These are phyloP conservation scores for Chlorospingus semifuscus DNA, from an alignment of 2,797 vertebrate species.

Conservation along the genomic window DNA sequence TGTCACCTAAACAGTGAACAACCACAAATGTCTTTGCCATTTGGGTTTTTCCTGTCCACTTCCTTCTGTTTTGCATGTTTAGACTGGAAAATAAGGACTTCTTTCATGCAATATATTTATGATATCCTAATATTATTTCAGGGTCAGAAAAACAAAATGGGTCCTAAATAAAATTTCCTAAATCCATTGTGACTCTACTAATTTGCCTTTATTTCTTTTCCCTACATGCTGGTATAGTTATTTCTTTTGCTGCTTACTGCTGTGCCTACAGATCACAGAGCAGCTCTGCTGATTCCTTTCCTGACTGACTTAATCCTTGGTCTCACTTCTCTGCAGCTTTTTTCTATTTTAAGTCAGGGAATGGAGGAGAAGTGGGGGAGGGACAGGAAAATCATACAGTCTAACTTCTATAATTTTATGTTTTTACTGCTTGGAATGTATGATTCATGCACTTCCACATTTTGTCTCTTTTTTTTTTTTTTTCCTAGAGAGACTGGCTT, in stretches of 20 bases:
- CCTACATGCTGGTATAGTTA: neutral
- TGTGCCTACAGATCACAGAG: constrained; percentile 45
- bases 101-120: neutral
- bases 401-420: constrained; percentile 64
- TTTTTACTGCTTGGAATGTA: constrained; percentile 68
- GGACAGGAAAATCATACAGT: constrained; percentile 69
- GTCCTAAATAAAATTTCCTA: constrained; percentile 22
- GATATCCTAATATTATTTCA: neutral
- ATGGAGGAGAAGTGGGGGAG: neutral
- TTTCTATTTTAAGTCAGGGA: constrained; percentile 68
- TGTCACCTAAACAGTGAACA: neutral
- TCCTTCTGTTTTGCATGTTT: neutral
- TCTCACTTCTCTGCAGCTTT: constrained; percentile 47
- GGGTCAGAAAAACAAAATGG: neutral
- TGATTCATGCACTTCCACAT: constrained; percentile 70
- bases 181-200: neutral
- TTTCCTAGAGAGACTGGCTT: constrained; percentile 57
- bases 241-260: constrained; percentile 40
- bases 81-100: neutral
- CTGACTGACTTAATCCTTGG: constrained; percentile 58
- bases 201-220: neutral
- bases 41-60: neutral
- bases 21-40: neutral
- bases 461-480: constrained; percentile 63
- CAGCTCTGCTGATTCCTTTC: constrained; percentile 27